A percentile compares a stretch with the other conserved stretches of the same genome.
These are phyloP conservation scores for Alfaro cultratus DNA, from an alignment of 2,797 vertebrate genomes.

Conservation along the genomic window DNA sequence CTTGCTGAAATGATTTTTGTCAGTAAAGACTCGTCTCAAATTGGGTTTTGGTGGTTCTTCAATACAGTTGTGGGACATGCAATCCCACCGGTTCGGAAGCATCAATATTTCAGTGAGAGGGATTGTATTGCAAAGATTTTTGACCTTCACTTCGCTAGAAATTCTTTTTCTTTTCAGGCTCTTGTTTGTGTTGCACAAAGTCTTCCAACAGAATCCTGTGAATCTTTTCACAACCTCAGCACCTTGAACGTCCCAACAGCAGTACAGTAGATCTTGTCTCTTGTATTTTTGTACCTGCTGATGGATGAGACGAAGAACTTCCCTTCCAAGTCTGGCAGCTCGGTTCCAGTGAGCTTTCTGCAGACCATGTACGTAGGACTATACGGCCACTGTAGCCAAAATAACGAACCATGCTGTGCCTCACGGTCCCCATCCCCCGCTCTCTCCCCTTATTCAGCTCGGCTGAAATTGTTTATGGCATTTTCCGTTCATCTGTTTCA, in stretches of 20 bases:
- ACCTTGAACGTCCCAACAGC: constrained; percentile 59
- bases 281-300: constrained; percentile 74
- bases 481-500: constrained; percentile 63
- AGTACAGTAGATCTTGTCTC: constrained; percentile 64
- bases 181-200: constrained; percentile 55
- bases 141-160: constrained; percentile 18
- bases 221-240: constrained; percentile 52
- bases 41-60: background rate
- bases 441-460: constrained; percentile 31
- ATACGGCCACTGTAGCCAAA: constrained; percentile 33
- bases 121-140: constrained; percentile 11
- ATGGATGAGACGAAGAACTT: constrained; percentile 83
- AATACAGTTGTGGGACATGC: background rate
- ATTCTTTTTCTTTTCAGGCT: background rate
- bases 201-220: constrained; percentile 34
- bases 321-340: constrained; percentile 80
- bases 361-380: constrained; percentile 82
- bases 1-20: constrained; percentile 14
- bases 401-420: constrained; percentile 39
- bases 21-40: background rate
- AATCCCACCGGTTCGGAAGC: background rate
- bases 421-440: constrained; percentile 19
- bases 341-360: constrained; percentile 81
- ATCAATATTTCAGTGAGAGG: background rate
- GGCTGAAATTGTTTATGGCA: constrained; percentile 55